Percentiles rank a stretch among this genome's conserved stretches.
These are phyloP conservation scores for Sarcophaga variegata DNA, from an alignment of 2,888 invertebrate species.

Conservation along the genomic window DNA sequence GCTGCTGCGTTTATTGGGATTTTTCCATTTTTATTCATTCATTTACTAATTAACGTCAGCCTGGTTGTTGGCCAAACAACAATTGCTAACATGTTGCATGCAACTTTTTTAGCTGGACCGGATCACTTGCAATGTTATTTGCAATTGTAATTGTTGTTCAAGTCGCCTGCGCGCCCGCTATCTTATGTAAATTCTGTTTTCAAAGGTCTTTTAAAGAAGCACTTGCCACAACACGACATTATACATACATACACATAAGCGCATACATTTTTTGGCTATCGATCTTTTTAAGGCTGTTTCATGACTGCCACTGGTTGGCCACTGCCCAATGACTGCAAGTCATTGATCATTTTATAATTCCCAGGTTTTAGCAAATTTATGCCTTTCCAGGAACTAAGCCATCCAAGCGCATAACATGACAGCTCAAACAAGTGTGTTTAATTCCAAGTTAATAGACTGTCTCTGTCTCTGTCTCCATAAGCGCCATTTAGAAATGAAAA, in stretches of 20 bases:
- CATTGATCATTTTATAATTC: conserved; percentile 63
- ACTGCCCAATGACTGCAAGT: conserved; percentile 43
- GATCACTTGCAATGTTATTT: conserved; percentile 42
- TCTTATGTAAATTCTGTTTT: conserved; percentile 61
- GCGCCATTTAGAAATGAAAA: conserved; percentile 33
- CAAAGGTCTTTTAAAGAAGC: conserved; percentile 43
- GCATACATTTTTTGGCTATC: conserved; percentile 50
- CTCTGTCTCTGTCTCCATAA: conserved; percentile 18
- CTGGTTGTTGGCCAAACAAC: conserved; percentile 73
- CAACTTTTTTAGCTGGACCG: conserved; percentile 46
- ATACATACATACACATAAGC: neutral
- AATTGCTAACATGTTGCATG: conserved; percentile 71
- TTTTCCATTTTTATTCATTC: conserved; percentile 58
- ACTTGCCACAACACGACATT: conserved; percentile 43
- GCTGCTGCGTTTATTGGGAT: conserved; percentile 51
- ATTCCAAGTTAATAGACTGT: conserved; percentile 28
- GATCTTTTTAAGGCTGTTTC: conserved; percentile 52
- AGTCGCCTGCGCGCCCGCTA: conserved; percentile 49
- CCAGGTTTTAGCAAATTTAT: conserved; percentile 5
- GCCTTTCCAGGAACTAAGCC: neutral
- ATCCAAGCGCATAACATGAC: conserved; percentile 40
- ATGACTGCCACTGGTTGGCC: conserved; percentile 57
- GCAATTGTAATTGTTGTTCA: conserved; percentile 60
- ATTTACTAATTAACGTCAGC: conserved; percentile 79
- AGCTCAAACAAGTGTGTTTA: conserved; percentile 61